A percentile compares a stretch with the other conserved stretches of the same genome.
These are phyloP conservation scores for Anas bernieri DNA, from an alignment of 2,797 vertebrate species.

Conservation along the genomic window DNA sequence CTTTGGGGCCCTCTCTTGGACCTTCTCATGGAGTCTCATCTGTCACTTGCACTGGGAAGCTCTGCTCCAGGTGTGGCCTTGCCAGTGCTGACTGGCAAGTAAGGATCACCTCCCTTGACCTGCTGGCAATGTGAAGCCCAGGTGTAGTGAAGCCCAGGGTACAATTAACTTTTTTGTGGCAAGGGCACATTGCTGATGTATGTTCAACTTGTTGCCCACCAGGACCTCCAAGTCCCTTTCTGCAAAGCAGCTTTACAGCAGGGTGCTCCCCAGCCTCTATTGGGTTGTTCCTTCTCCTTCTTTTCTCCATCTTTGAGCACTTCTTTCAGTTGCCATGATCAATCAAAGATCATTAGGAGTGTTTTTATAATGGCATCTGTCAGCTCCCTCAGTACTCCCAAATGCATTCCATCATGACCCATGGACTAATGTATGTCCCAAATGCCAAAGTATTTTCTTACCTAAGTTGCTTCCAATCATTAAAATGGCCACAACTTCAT, in stretches of 20 bases:
- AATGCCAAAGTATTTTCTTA: not conserved
- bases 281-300: not conserved
- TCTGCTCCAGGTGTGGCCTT: not conserved
- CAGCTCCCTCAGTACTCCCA: not conserved
- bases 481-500: not conserved
- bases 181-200: no score
- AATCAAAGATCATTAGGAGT: not conserved
- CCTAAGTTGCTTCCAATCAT: not conserved
- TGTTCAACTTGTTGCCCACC: no score
- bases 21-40: not conserved
- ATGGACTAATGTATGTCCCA: not conserved
- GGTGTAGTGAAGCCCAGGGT: no score
- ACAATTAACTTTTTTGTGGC: no score
- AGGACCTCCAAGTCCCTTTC: no score
- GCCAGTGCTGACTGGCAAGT: no score
- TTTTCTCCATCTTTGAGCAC: not conserved
- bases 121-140: not conserved
- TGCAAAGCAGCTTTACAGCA: not conserved
- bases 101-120: not conserved
- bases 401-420: not conserved
- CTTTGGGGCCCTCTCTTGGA: not conserved
- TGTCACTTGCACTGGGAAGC: not conserved
- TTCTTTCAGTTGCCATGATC: not conserved
- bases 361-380: not conserved
- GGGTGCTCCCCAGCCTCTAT: no score